Evolutionary conservation across 2,888 invertebrate species (phyloP), one percentile per base, ranked within the genome.

Genomic region (Ischnura elegans): DNA sequence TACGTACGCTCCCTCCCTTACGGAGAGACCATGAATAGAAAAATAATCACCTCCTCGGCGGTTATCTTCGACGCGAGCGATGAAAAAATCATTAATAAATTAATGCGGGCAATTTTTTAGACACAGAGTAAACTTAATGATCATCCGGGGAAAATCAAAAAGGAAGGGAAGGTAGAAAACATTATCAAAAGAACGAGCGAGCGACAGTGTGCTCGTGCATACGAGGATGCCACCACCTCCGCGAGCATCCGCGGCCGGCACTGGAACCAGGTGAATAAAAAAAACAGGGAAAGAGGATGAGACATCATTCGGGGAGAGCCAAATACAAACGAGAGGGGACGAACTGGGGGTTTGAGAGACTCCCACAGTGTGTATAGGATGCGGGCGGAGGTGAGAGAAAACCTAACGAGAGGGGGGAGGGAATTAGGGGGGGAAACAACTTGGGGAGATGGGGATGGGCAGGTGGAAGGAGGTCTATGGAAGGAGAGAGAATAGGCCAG

Each of bases 31-130:
- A 25, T 36, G 43, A 90, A 90, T 61, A 61, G 90, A 43, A 61
- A 87, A 61, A 90, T 90, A 90, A 61, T 90, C 90, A 90, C 61
- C 43, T 36, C 25, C 61, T 43, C 90, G 42, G 43, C 42, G 42
- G 66, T 43, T 90, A 90, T 90, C 90, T 90, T 61, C 43, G 61
- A 36, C 36, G 13, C 29, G 13, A 61, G 51, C 5, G 51, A 36
- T 36, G 45, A 90, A 90, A 45, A 90, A 90, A 66, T 90, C 42
- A 90, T 61, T 61, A 90, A 90, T 21, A 90, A 90, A 90, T 90
- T 61, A 90, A 90, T 66, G 61, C 90, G 45, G 90, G 43, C n/a
- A 61, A 43, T 61, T 61, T 55, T 87, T 87, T 42, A 21, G n/a
- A 43, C 42, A 47, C 43, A 16, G 90, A n/a, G 90, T n/a, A 90